Conservation (phyloP, 1,140 invertebrate species). For the Penaeus chinensis region DNA sequence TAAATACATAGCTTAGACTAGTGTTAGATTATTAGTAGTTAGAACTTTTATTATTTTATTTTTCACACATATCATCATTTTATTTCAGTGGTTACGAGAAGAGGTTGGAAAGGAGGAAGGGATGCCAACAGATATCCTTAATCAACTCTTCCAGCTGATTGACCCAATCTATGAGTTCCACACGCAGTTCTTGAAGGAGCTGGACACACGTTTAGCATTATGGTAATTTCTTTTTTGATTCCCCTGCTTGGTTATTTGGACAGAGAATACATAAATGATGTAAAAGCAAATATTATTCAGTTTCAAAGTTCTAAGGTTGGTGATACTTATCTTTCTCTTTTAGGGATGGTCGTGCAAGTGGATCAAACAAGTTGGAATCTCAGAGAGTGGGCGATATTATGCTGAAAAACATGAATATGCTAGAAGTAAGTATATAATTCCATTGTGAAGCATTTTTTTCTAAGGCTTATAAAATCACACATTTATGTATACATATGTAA, state of each 20-base stretch:
- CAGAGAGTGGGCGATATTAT: conserved; percentile 77
- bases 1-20: too few species aligned
- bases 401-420: conserved; percentile 73
- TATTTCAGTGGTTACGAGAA: conserved; percentile 78
- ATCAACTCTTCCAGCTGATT: conserved; percentile 73
- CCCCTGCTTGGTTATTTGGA: too few species aligned
- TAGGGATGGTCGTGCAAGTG: conserved; percentile 73
- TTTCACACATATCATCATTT: conserved; percentile 43
- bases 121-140: conserved; percentile 71
- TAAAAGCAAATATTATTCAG: too few species aligned
- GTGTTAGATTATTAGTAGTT: background rate
- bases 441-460: too few species aligned
- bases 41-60: background rate
- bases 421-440: conserved; percentile 32
- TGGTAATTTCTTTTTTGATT: conserved; percentile 68
- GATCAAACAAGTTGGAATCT: conserved; percentile 69
- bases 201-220: conserved; percentile 76
- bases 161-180: conserved; percentile 79
- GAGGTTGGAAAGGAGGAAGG: conserved; percentile 75
- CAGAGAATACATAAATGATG: too few species aligned
- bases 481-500: conserved; percentile 10
- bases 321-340: conserved; percentile 55
- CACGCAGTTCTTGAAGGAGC: conserved; percentile 75
- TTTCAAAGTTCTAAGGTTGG: background rate
- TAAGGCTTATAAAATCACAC: too few species aligned